Evolutionary conservation across 2,888 invertebrate species (phyloP), one percentile per base, ranked within the genome.

Genomic region (Tetragonula carbonaria): DNA sequence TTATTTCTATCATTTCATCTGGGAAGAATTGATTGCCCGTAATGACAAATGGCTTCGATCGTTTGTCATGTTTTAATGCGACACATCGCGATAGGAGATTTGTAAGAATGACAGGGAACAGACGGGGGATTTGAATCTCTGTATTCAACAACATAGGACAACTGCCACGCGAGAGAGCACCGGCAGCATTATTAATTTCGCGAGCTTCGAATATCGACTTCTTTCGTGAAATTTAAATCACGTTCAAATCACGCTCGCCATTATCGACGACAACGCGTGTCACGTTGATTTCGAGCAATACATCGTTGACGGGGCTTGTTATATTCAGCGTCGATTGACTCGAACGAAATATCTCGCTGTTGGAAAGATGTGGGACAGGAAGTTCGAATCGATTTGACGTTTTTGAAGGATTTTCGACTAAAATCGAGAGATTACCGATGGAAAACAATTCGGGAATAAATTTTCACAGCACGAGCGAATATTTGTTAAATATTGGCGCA

Each of bases 41-140:
- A 45, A 45, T 45, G 59, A 72, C 23, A 50, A 72, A 72, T 72
- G 72, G 72, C 5, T 18, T 23, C 23, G 59, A 23, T 59, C 59
- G 59, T 72, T 45, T 18, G 59, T 72, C 59, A 59, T 23, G 45
- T 18, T 71, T 72, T 59, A 72, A 59, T 23, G 72, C 23, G 23
- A 2, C 57, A 23, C 38, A 16, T 23, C 59, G 59, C n/a, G 71
- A 38, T 23, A 38, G 59, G 18, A 18, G 45, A 45, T 13, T 59
- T n/a, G 28, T 23, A 72, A 45, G n/a, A 72, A 59, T 13, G 59
- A 59, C 45, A 59, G 45, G 23, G 21, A 23, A 45, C 57, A 67
- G 16, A 18, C 16, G 16, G 28, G 45, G 21, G 33, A 72, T 72
- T 72, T 18, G 23, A 55, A 55, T 71, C 55, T 55, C 38, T 38